Evolutionary conservation across 2,888 invertebrate species (phyloP).

Genomic region (Drosophila vallismaia): DNA sequence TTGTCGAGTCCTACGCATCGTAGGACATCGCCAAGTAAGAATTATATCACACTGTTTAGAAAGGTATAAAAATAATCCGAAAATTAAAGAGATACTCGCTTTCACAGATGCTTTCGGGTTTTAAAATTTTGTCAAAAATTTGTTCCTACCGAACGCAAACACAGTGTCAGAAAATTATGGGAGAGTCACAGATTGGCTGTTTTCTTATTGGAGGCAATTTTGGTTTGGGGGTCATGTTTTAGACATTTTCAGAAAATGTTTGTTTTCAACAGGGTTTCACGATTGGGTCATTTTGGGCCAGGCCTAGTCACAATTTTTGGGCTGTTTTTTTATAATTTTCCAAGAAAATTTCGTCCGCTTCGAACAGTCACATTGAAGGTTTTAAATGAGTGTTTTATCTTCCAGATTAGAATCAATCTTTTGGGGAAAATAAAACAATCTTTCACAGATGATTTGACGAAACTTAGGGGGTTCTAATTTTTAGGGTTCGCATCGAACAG

Average conservation of each 20-base stretch:
- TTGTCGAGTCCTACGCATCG: constrained; percentile 36
- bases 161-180: constrained; percentile 42
- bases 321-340: constrained; percentile 56
- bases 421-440: constrained; percentile 22
- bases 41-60: constrained; percentile 12
- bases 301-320: constrained; percentile 34
- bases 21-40: constrained; percentile 10
- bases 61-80: background rate
- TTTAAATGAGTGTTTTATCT: background rate
- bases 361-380: constrained; percentile 58
- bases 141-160: constrained; percentile 48
- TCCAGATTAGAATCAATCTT: background rate
- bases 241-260: constrained; percentile 49
- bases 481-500: constrained; percentile 31
- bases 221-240: constrained; percentile 26
- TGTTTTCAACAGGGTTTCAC: constrained; percentile 36
- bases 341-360: constrained; percentile 57
- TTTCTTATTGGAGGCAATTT: constrained; percentile 49
- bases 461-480: constrained; percentile 41
- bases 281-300: constrained; percentile 9
- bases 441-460: constrained; percentile 73
- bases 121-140: constrained; percentile 43
- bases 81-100: constrained; percentile 20
- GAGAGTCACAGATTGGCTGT: constrained; percentile 64
- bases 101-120: constrained; percentile 53